phyloP scores from a whole-genome alignment of 2,797 vertebrate species.

The Anabacerthia variegaticeps region DNA sequence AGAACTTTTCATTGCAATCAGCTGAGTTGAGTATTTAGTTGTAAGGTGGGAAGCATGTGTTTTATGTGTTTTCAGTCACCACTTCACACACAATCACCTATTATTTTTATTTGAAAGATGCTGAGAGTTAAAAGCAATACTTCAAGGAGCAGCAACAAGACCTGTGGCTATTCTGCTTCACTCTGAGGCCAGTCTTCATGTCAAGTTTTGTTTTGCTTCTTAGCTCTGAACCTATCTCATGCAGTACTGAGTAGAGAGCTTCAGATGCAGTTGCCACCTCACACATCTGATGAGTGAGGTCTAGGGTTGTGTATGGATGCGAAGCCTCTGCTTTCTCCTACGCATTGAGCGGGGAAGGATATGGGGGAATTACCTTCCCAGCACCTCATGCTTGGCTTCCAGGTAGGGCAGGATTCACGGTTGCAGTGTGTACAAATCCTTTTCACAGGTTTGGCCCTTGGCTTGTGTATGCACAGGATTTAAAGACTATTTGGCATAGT shows the following conservation, averaged over 20 bases:
- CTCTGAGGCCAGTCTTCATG: not conserved
- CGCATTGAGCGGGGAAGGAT: not conserved
- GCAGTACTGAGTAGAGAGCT: not conserved
- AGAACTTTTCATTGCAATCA: not conserved
- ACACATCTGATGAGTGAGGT: accelerated
- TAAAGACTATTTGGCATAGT: not conserved
- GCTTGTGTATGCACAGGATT: not conserved
- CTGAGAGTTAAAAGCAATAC: not conserved
- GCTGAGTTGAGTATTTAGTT: not conserved
- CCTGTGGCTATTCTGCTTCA: not conserved
- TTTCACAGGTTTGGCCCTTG: not conserved
- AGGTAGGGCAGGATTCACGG: not conserved
- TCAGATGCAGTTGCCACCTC: not conserved
- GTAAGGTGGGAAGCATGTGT: not conserved
- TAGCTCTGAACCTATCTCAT: not conserved
- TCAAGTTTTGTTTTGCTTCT: not conserved
- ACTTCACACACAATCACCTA: not conserved
- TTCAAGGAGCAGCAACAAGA: not conserved
- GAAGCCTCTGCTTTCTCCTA: not conserved
- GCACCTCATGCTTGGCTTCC: not conserved
- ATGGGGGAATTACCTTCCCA: not conserved
- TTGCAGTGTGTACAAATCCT: not conserved
- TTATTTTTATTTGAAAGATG: not conserved
- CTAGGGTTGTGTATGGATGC: not conserved
- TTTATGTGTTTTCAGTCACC: not conserved